phyloP scores from a whole-genome alignment of 2,888 invertebrate genomes.

The Cephus nigrinus region DNA sequence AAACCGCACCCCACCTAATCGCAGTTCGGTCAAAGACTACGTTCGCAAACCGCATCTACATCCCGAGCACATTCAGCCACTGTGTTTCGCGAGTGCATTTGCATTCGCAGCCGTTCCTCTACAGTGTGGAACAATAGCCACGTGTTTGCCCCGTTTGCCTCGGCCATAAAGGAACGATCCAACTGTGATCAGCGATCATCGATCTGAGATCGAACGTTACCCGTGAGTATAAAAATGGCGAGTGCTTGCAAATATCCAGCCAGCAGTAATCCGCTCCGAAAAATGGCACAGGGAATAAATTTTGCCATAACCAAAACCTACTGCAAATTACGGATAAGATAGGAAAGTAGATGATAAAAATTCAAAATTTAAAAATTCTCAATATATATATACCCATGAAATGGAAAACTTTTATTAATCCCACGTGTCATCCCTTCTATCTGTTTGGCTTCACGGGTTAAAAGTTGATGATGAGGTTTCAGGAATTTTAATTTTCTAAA shows the following conservation, averaged over 20 bases:
- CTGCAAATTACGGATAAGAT: no score
- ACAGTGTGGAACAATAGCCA: not conserved
- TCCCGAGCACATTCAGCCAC: not conserved
- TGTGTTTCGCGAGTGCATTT: not conserved
- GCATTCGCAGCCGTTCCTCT: not conserved
- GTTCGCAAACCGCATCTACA: not conserved
- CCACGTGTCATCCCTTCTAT: no score
- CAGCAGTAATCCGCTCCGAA: not conserved
- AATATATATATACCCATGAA: no score
- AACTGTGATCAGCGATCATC: not conserved
- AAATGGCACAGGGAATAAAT: not conserved
- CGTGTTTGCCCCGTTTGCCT: not conserved
- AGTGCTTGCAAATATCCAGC: not conserved
- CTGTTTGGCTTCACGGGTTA: no score
- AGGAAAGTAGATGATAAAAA: not conserved
- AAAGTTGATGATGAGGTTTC: no score
- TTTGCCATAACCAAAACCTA: not conserved
- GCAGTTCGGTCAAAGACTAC: not conserved
- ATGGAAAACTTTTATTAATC: no score
- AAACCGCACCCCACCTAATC: not conserved
- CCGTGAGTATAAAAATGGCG: not conserved
- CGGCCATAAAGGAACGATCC: not conserved
- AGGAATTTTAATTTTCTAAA: no score
- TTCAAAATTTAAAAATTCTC: not conserved
- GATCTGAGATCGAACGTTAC: not conserved